Evolutionary conservation across 2,797 vertebrate genomes (phyloP).

Genomic region (Hafferia zeledoni): DNA sequence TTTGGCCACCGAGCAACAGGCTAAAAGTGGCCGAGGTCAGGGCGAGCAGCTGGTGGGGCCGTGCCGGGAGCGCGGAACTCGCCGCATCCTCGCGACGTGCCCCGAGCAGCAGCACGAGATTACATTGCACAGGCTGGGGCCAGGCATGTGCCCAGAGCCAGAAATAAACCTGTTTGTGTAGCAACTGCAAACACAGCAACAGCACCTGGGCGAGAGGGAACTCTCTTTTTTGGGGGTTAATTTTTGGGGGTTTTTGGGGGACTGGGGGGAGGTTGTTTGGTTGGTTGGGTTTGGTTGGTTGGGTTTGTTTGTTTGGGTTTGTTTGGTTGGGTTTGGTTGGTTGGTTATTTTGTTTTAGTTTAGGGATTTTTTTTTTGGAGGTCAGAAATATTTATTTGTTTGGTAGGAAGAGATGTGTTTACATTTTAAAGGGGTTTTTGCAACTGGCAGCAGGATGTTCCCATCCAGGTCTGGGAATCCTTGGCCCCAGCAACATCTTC

Average conservation of each 20-base stretch:
- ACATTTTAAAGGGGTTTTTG: neutral
- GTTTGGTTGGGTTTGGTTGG: neutral
- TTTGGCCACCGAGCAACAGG: neutral
- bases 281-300: neutral
- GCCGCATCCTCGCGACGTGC: neutral
- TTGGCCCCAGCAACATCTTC: neutral
- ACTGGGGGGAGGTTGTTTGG: no score
- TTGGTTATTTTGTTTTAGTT: no score
- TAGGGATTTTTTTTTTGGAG: no score
- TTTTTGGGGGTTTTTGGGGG: no score
- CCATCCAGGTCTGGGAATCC: neutral
- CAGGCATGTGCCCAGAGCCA: conserved; percentile 56
- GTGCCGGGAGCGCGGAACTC: neutral
- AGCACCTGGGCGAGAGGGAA: neutral
- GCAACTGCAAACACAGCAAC: conserved; percentile 78
- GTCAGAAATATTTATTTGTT: neutral
- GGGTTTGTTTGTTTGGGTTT: neutral
- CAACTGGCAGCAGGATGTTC: neutral
- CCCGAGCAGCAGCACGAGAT: neutral
- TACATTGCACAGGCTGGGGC: conserved; percentile 2
- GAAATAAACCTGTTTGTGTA: conserved; percentile 81
- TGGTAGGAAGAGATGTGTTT: neutral
- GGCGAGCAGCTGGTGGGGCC: conserved; percentile 64
- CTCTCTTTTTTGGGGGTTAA: no score
- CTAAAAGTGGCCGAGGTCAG: neutral